Evolutionary conservation across 2,797 vertebrate species (phyloP).

Genomic region (Pseudomugil gertrudae): DNA sequence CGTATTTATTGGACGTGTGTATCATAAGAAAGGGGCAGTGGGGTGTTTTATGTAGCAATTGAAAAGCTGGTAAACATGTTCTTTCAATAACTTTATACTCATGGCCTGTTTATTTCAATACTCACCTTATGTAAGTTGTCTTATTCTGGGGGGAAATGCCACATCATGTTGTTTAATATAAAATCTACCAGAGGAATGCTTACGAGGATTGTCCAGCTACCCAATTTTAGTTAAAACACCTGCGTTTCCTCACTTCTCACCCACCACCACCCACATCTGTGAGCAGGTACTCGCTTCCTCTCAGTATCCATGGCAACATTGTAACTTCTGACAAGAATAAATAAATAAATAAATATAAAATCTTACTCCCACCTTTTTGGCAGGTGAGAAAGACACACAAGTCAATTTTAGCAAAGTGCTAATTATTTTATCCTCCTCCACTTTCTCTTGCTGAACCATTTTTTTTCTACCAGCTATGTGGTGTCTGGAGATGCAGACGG

Average conservation of each 20-base stretch:
- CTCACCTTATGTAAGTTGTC: neutral
- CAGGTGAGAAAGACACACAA: constrained; percentile 38
- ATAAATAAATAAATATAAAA: constrained; percentile 25
- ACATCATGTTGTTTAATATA: neutral
- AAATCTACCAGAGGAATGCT: constrained; percentile 4
- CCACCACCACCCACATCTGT: constrained; percentile 34
- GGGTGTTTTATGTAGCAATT: too few relatives aligned
- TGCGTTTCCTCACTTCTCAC: constrained; percentile 26
- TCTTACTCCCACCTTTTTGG: constrained; percentile 42
- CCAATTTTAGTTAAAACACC: constrained; percentile 47
- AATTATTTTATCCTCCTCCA: constrained; percentile 18
- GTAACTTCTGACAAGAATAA: constrained; percentile 20
- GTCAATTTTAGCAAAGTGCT: constrained; percentile 35
- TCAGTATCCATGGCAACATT: constrained; percentile 63
- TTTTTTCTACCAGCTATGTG: constrained; percentile 86
- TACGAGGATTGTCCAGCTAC: constrained; percentile 22
- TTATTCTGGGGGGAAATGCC: neutral
- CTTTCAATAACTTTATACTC: neutral
- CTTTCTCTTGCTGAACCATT: neutral
- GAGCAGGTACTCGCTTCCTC: constrained; percentile 37
- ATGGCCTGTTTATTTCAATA: neutral
- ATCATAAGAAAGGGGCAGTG: neutral
- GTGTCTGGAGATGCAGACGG: constrained; percentile 98
- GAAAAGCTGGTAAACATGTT: neutral
- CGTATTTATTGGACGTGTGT: neutral